Conservation (phyloP, 2,113 vertebrate genomes). For the Trogon melanurus region DNA sequence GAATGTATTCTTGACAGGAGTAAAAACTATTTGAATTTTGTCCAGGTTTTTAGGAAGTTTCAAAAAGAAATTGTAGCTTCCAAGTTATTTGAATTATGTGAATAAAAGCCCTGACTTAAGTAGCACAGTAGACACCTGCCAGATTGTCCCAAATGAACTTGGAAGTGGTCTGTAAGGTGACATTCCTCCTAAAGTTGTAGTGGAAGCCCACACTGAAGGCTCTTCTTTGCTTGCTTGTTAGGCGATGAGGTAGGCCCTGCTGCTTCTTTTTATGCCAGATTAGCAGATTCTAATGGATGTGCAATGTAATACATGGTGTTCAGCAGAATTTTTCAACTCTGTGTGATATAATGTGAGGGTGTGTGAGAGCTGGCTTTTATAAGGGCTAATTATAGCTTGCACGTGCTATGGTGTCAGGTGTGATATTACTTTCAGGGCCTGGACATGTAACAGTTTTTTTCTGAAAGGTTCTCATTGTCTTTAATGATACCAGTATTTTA, state of each 20-base stretch:
- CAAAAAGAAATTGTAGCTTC: neutral
- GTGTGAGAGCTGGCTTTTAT: neutral
- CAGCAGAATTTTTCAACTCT: neutral
- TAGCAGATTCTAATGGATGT: neutral
- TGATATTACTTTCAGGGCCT: neutral
- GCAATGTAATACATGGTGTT: neutral
- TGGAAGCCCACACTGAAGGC: neutral
- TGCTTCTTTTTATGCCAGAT: neutral
- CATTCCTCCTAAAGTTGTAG: neutral
- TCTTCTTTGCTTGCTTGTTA: neutral
- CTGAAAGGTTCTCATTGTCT: neutral
- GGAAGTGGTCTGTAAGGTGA: neutral
- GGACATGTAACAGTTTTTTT: neutral
- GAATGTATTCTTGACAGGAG: neutral
- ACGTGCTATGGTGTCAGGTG: neutral
- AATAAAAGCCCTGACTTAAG: neutral
- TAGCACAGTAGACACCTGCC: neutral
- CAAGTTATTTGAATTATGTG: neutral
- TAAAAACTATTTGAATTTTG: neutral
- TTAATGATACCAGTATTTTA: neutral
- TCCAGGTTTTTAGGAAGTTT: neutral
- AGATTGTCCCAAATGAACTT: neutral
- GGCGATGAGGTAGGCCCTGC: neutral
- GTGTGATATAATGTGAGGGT: rapidly evolving
- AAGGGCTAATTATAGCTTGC: neutral